These are phyloP conservation scores for Osmoderma eremita DNA, from an alignment of 2,888 invertebrate species.

Conservation along the genomic window DNA sequence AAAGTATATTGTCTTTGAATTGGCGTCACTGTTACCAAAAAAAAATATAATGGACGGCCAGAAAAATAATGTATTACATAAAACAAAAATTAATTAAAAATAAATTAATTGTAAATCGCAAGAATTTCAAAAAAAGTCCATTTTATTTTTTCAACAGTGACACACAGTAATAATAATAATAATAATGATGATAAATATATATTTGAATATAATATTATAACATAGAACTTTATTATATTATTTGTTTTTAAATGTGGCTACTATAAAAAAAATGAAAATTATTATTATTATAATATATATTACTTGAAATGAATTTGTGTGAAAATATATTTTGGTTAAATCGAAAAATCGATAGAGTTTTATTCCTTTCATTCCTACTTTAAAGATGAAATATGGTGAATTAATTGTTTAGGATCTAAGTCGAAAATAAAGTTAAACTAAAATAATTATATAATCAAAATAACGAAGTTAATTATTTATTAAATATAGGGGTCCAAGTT, in stretches of 20 bases:
- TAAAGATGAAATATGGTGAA: background rate
- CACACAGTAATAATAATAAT: too few species aligned
- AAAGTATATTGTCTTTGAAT: conserved; percentile 41
- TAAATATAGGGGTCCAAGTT: conserved; percentile 60
- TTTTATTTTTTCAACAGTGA: conserved; percentile 32
- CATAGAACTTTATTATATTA: conserved; percentile 35
- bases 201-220: conserved; percentile 35
- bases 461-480: conserved; percentile 16
- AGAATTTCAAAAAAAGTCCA: background rate
- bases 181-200: conserved; percentile 19
- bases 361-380: conserved; percentile 49
- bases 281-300: conserved; percentile 31
- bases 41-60: conserved; percentile 43
- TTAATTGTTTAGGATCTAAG: conserved; percentile 10
- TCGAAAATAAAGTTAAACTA: conserved; percentile 2
- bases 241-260: conserved; percentile 58
- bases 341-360: conserved; percentile 53
- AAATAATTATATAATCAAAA: conserved; percentile 16
- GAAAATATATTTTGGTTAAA: conserved; percentile 60
- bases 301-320: conserved; percentile 47
- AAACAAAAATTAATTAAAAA: background rate
- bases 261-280: conserved; percentile 43
- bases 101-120: background rate
- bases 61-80: background rate
- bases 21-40: conserved; percentile 37